Evolutionary conservation across 2,797 vertebrate species (phyloP).

Genomic region (Hirundo rustica): DNA sequence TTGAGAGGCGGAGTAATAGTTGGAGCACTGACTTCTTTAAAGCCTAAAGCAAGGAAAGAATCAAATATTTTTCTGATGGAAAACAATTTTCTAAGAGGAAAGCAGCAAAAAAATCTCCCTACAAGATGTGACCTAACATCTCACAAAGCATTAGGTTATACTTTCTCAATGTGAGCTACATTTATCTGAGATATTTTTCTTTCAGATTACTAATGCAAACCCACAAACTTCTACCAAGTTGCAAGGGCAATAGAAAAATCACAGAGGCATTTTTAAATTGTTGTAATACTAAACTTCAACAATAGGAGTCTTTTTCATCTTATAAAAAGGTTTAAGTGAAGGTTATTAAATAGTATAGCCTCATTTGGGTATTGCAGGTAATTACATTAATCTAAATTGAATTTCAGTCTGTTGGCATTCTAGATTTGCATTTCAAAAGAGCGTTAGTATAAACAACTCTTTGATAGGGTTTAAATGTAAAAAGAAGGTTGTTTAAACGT

Average conservation of each 20-base stretch:
- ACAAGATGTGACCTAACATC: rapidly evolving
- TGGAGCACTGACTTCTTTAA: slow-evolving; percentile 76
- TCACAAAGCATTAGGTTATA: neutral
- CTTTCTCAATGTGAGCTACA: neutral
- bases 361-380: slow-evolving; percentile 52
- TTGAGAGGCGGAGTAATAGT: slow-evolving; percentile 69
- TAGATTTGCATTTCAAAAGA: slow-evolving; percentile 46
- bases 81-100: neutral
- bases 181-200: neutral
- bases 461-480: slow-evolving; percentile 36
- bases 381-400: slow-evolving; percentile 67
- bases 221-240: neutral
- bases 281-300: slow-evolving; percentile 49
- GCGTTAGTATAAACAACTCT: slow-evolving; percentile 46
- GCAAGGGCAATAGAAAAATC: neutral
- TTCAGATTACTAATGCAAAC: neutral
- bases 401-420: slow-evolving; percentile 30
- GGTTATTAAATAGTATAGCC: slow-evolving; percentile 34
- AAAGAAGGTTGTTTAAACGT: slow-evolving; percentile 30
- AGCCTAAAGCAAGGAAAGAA: slow-evolving; percentile 56
- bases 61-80: neutral
- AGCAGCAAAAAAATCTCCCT: neutral
- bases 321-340: slow-evolving; percentile 47
- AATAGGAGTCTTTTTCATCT: slow-evolving; percentile 37
- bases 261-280: neutral